These are phyloP conservation scores for Mactromeris polynyma DNA, from an alignment of 2,888 invertebrate genomes.

Conservation along the genomic window DNA sequence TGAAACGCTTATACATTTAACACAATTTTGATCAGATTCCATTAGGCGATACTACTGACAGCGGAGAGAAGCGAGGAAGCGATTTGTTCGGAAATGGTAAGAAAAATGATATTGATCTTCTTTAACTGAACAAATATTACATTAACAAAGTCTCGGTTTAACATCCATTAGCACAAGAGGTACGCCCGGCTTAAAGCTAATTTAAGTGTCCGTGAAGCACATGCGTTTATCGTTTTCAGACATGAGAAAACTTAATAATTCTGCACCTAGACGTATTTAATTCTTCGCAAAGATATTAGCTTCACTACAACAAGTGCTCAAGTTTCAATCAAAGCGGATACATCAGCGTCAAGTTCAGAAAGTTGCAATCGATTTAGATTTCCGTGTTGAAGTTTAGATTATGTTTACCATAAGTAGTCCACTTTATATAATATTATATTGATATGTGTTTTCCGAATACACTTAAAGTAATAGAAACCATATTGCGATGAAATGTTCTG, in stretches of 20 bases:
- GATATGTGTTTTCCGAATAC: not conserved
- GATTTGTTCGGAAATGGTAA: not conserved
- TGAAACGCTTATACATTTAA: no score
- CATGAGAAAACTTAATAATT: not conserved
- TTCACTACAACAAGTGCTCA: not conserved
- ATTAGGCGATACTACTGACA: no score
- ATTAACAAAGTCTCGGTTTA: not conserved
- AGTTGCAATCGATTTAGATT: not conserved
- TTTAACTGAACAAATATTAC: not conserved
- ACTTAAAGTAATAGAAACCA: no score
- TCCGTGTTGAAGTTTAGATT: not conserved
- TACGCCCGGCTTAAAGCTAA: not conserved
- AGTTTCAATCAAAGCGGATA: not conserved
- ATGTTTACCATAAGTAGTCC: not conserved
- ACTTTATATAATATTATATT: not conserved
- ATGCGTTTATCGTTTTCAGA: not conserved
- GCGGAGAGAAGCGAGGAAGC: no score
- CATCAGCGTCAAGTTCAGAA: not conserved
- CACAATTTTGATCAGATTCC: no score
- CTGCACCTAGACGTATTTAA: not conserved
- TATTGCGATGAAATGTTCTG: no score
- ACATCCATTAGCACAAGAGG: not conserved
- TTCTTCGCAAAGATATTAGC: not conserved
- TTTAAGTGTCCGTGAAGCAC: not conserved
- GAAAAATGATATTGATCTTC: not conserved